These are phyloP conservation scores for Stenopsyche tienmushanensis DNA, from an alignment of 1,140 invertebrate genomes.

Conservation along the genomic window DNA sequence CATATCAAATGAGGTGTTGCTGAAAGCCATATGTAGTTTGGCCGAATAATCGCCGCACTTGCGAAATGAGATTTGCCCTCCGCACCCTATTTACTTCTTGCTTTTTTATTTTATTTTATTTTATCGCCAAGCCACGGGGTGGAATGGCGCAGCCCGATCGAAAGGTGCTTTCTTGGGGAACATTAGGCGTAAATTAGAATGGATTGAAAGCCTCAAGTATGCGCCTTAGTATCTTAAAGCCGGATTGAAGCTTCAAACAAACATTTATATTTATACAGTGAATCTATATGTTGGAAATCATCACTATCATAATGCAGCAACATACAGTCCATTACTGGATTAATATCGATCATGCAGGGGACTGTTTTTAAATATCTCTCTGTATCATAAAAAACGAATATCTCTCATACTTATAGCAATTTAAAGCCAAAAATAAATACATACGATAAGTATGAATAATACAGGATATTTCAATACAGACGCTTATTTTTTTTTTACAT, in stretches of 20 bases:
- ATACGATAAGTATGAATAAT: too few relatives aligned
- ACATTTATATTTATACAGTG: background rate
- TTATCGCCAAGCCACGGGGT: background rate
- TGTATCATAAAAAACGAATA: too few relatives aligned
- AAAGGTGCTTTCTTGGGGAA: background rate
- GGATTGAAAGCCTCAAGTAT: slow-evolving; percentile 10
- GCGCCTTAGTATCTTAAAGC: background rate
- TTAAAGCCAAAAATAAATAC: too few relatives aligned
- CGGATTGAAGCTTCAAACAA: background rate
- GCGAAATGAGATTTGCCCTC: slow-evolving; percentile 38
- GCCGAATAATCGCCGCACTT: slow-evolving; percentile 39
- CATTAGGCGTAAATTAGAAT: slow-evolving; percentile 3
- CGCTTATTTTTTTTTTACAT: too few relatives aligned
- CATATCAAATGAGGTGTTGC: slow-evolving; percentile 39
- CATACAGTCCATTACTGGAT: too few relatives aligned
- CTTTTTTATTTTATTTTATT: slow-evolving; percentile 4
- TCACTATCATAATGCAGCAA: too few relatives aligned
- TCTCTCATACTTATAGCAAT: too few relatives aligned
- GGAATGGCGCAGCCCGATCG: background rate
- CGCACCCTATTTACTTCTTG: slow-evolving; percentile 2
- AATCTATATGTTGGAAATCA: too few relatives aligned
- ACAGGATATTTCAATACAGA: too few relatives aligned
- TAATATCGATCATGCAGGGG: too few relatives aligned
- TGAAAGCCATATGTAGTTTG: slow-evolving; percentile 41
- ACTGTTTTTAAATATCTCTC: too few relatives aligned